Evolutionary conservation across 2,888 invertebrate genomes (phyloP).

Genomic region (Ennomos quercinarius): DNA sequence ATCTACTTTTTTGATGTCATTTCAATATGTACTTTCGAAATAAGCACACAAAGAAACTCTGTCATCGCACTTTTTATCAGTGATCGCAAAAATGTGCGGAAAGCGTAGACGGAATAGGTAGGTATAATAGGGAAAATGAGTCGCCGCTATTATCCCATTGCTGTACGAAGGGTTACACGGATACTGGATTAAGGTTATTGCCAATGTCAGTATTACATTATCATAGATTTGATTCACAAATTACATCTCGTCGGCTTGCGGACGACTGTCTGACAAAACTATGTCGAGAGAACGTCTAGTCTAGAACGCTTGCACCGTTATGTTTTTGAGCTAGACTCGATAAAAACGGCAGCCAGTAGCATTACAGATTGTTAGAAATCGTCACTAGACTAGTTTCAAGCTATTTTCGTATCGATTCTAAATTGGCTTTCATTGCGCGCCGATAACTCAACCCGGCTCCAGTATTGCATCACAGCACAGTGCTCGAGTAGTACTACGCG

Average conservation of each 20-base stretch:
- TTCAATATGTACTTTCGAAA: conserved; percentile 14
- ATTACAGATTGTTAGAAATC: conserved; percentile 9
- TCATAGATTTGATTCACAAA: conserved; percentile 36
- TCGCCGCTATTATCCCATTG: conserved; percentile 28
- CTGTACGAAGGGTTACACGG: conserved; percentile 18
- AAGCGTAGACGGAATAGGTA: conserved; percentile 22
- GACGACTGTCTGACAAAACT: conserved; percentile 9
- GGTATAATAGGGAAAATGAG: conserved; percentile 43
- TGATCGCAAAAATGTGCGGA: conserved; percentile 30
- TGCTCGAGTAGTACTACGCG: conserved; percentile 19
- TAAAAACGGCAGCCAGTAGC: conserved; percentile 18
- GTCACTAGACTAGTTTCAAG: conserved; percentile 2
- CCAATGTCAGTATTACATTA: conserved; percentile 9
- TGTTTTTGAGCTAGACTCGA: conserved; percentile 27
- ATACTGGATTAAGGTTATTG: conserved; percentile 23
- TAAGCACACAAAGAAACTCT: conserved; percentile 20
- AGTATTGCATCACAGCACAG: conserved; percentile 34
- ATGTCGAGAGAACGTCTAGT: conserved; percentile 26
- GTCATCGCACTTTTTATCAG: conserved; percentile 26
- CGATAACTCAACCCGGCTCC: conserved; percentile 24
- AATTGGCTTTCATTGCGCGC: conserved; percentile 22
- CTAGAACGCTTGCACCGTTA: conserved; percentile 18
- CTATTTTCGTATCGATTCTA: conserved; percentile 18
- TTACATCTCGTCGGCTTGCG: conserved; percentile 8
- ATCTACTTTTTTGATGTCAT: conserved; percentile 27